Base-by-base conservation (phyloP, 2,888 invertebrate species). In the Tryphoninae sp. region DNA sequence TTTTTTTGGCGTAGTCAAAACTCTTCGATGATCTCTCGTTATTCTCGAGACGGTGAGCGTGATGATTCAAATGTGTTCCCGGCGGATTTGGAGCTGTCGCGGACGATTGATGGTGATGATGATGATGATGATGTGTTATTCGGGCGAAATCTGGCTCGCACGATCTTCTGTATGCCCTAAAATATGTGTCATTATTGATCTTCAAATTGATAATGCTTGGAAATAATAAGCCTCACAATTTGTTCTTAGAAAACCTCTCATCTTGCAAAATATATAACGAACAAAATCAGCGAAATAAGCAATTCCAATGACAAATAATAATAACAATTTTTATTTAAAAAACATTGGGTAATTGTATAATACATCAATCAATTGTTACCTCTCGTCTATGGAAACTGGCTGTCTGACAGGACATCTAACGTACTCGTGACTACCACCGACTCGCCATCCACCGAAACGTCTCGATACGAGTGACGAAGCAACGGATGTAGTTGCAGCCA, bases 1-100 rank as follows among this genome's bases (percentile, higher is more conserved):
- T 83, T 8, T 87, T 83, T 8, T 79, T 86, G 11, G 88, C 82
- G 84, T 90, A 93, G 92, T 83, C 94, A 92, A 85, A 94, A 90
- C 91, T 94, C 93, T 85, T 93, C 92, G 85, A 93, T 93, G 89
- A 89, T 89, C 93, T 93, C 92, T 92, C 87, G 92, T 90, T 84
- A 92, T 93, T 80, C 92, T 87, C 55, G 93, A 93, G 88, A 92
- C 93, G 89, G 92, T 94, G 89, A 92, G 93, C 78, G 92, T 93
- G 86, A 68, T 89, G 88, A 71, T 87, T 84, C 65, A 85, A 86
- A 42, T 86, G 67, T 16, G 61, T 26, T 75, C 40, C 64, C 55
- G 68, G 40, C 45, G 49, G n/a, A 19, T 58, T 19, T 19, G 33
- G 4, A 33, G 49, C 23, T 42, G 68, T 33, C 51, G 8, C 58